A percentile compares a stretch with the other conserved stretches of the same genome.
Evolutionary conservation across 2,888 invertebrate genomes (phyloP).

Genomic region (Trachelus troglodyta): DNA sequence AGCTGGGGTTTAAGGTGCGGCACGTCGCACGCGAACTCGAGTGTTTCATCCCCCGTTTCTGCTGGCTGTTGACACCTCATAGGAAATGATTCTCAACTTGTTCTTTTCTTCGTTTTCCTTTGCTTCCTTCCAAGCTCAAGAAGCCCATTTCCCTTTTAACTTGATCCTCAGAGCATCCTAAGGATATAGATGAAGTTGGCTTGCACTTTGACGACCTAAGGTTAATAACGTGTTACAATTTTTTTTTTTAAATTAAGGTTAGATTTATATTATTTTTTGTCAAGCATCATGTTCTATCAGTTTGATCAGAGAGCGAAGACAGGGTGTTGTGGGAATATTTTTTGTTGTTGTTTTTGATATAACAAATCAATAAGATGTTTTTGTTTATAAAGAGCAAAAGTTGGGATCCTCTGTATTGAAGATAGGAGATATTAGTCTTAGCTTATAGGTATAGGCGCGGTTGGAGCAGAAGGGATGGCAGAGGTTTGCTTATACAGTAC

Average conservation of each 20-base stretch:
- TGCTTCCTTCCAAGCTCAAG: not conserved
- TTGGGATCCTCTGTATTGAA: slow-evolving; percentile 31
- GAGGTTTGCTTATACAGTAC: slow-evolving; percentile 24
- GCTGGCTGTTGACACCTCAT: slow-evolving; percentile 18
- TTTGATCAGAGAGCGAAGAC: not conserved
- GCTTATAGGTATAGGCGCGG: slow-evolving; percentile 42
- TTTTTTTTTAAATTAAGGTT: not conserved
- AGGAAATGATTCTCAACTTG: slow-evolving; percentile 18
- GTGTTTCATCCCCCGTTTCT: slow-evolving; percentile 18
- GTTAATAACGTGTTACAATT: not conserved
- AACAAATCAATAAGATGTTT: not conserved
- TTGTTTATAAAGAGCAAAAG: slow-evolving; percentile 1
- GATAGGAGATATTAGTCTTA: slow-evolving; percentile 32
- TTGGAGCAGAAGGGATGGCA: slow-evolving; percentile 33
- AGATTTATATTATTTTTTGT: not conserved
- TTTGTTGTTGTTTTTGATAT: not conserved
- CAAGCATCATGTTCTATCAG: not conserved
- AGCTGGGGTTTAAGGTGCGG: slow-evolving; percentile 16
- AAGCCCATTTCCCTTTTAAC: not conserved
- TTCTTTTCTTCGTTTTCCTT: not conserved
- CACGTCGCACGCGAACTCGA: slow-evolving; percentile 25
- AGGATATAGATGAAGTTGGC: not conserved
- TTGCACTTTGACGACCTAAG: not conserved
- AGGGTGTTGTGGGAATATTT: not conserved
- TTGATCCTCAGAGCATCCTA: not conserved